A percentile compares a stretch with the other conserved stretches of the same genome.
These are phyloP conservation scores for Oryzias celebensis DNA, from an alignment of 2,113 vertebrate species.

Conservation along the genomic window DNA sequence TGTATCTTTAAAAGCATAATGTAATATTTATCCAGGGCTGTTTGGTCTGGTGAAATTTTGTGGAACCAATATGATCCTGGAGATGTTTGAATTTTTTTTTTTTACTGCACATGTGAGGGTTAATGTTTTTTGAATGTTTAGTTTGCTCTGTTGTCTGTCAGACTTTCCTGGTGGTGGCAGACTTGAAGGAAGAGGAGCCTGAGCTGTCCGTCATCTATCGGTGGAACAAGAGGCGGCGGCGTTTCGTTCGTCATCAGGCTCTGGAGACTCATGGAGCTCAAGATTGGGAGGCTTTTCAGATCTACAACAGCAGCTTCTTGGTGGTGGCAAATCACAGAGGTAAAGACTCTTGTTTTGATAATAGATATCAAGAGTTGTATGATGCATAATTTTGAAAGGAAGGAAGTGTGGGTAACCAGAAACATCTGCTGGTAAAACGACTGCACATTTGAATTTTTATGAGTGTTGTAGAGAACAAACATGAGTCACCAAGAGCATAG, in stretches of 20 bases:
- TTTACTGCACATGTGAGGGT: too few species aligned
- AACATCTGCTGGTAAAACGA: too few species aligned
- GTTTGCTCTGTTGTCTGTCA: constrained; percentile 41
- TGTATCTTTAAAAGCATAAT: too few species aligned
- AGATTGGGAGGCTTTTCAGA: constrained; percentile 93
- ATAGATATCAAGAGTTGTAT: too few species aligned
- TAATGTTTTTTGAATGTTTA: not conserved
- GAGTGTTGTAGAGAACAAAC: not conserved
- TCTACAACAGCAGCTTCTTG: constrained; percentile 87
- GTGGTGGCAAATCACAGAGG: constrained; percentile 97
- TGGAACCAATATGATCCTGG: too few species aligned
- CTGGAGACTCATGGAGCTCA: constrained; percentile 87
- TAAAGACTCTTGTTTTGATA: constrained; percentile 40
- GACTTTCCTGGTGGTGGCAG: constrained; percentile 88
- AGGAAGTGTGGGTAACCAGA: too few species aligned
- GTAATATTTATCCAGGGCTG: too few species aligned
- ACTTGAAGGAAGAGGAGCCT: constrained; percentile 66
- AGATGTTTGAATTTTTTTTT: too few species aligned
- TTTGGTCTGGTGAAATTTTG: too few species aligned
- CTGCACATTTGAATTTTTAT: too few species aligned
- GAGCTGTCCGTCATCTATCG: constrained; percentile 68
- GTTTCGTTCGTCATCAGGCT: constrained; percentile 84
- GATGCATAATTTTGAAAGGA: too few species aligned
- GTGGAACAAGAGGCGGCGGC: constrained; percentile 69
- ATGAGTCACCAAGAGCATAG: not conserved